Evolutionary conservation across 1,140 invertebrate genomes (phyloP), one percentile per base, ranked within the genome.

Genomic region (Apocrypta bakeri): DNA sequence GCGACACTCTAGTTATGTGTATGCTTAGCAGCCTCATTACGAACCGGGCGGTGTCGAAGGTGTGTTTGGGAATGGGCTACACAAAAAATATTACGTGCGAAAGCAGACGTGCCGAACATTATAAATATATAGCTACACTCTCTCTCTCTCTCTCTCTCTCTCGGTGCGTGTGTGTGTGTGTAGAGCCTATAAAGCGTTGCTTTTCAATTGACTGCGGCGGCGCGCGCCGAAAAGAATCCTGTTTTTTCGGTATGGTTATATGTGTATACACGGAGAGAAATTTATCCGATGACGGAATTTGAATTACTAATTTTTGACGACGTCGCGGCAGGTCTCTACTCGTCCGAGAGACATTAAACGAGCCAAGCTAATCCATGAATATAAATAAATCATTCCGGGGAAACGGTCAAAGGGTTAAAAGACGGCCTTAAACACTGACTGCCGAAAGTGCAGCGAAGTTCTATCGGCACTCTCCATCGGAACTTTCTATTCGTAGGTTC

Each of bases 241-340:
- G 17, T 40, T 31, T 76, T 40, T 27, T 27, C n/a, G 9, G 9
- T 29, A 9, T 27, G 9, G 6, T 8, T 27, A 12, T 12, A 2
- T 3, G 14, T 29, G 9, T 66, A 2, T 66, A 27, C 4, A 66
- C 0, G n/a, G 21, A n/a, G 48, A 56, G 48, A 56, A 56, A 56
- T 56, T 56, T 56, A 66, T 66, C 14, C 4, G 63, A 25, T 25
- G 24, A 7, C n/a, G 48, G 48, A 56, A 75, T 77, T 77, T 64
- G 74, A 77, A 77, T 77, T 33, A 77, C 74, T 77, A 77, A 77
- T 77, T 77, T n/a, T 66, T 31, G 9, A 64, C 31, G 21, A 0
- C 48, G 48, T 0, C 63, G 63, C 27, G 63, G 63, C 63, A 27
- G 63, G 63, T 66, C 63, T 8, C 9, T 21, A 27, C 63, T 29